A percentile compares a stretch with the other conserved stretches of the same genome.
phyloP scores from a whole-genome alignment of 1,140 invertebrate species.

The Drosophila sechellia region DNA sequence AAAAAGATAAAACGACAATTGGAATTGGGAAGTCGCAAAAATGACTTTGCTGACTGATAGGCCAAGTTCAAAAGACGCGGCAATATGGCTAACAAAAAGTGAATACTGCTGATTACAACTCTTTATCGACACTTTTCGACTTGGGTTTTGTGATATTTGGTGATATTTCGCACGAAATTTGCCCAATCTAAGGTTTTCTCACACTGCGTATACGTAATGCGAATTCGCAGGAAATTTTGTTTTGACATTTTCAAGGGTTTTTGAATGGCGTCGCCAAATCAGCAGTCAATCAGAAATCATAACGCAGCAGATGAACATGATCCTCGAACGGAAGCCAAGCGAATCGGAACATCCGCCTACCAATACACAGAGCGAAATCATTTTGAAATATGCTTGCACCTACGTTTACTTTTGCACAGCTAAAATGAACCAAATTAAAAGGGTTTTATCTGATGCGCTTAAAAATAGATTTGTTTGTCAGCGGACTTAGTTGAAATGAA shows the following conservation, averaged over 20 bases:
- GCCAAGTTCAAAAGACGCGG: slow-evolving; percentile 14
- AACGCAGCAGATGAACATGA: too few species aligned
- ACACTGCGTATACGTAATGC: slow-evolving; percentile 27
- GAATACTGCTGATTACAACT: slow-evolving; percentile 10
- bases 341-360: neutral
- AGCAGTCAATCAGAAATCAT: slow-evolving; percentile 24
- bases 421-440: neutral
- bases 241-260: slow-evolving; percentile 24
- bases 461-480: neutral
- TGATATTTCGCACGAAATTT: neutral
- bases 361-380: neutral
- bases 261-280: slow-evolving; percentile 26
- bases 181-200: slow-evolving; percentile 1
- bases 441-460: neutral
- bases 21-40: slow-evolving; percentile 24
- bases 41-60: slow-evolving; percentile 24
- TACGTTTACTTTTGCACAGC: neutral
- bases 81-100: slow-evolving; percentile 12
- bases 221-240: slow-evolving; percentile 1
- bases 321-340: neutral
- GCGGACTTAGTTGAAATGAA: too few species aligned
- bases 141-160: too few species aligned
- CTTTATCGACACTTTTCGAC: slow-evolving; percentile 4
- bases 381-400: neutral
- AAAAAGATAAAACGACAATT: neutral